Evolutionary conservation across 1,140 invertebrate genomes (phyloP).

Genomic region (Lordiphosa stackelbergi): DNA sequence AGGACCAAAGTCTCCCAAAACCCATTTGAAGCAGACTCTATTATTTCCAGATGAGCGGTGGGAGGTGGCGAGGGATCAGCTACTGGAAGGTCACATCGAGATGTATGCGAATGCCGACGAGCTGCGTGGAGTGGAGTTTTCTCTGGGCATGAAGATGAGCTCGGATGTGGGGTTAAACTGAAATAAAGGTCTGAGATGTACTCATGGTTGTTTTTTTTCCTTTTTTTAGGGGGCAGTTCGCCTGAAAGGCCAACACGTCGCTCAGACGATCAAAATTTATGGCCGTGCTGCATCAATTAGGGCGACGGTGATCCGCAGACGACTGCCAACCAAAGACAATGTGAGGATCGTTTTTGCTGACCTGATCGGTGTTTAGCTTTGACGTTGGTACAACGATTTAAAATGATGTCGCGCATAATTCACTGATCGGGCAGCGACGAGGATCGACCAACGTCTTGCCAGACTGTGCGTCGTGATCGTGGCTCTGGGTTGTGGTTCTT

Average conservation of each 20-base stretch:
- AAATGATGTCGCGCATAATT: slow-evolving; percentile 76
- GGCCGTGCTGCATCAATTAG: slow-evolving; percentile 71
- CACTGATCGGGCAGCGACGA: slow-evolving; percentile 47
- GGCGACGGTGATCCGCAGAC: slow-evolving; percentile 38
- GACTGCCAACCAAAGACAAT: slow-evolving; percentile 49
- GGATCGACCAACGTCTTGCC: slow-evolving; percentile 38
- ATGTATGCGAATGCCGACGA: slow-evolving; percentile 7
- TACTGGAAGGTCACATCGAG: slow-evolving; percentile 26
- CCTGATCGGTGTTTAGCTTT: slow-evolving; percentile 73
- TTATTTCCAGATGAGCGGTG: slow-evolving; percentile 10
- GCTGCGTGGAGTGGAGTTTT: slow-evolving; percentile 31
- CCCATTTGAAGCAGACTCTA: slow-evolving; percentile 33
- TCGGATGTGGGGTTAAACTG: slow-evolving; percentile 3
- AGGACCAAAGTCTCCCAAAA: slow-evolving; percentile 19
- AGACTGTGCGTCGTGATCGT: slow-evolving; percentile 65
- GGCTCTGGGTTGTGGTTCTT: slow-evolving; percentile 16
- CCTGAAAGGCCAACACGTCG: slow-evolving; percentile 38
- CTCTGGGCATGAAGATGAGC: slow-evolving; percentile 2
- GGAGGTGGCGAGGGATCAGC: slow-evolving; percentile 1
- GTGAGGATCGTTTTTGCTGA: slow-evolving; percentile 37
- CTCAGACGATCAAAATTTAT: slow-evolving; percentile 60
- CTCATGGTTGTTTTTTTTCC: slow-evolving; percentile 47
- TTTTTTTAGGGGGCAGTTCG: slow-evolving; percentile 21
- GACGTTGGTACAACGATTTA: slow-evolving; percentile 72
- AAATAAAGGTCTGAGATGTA: slow-evolving; percentile 55